Percentiles rank a stretch among this genome's conserved stretches.
Evolutionary conservation across 2,888 invertebrate genomes (phyloP).

Genomic region (Limnephilus marmoratus): DNA sequence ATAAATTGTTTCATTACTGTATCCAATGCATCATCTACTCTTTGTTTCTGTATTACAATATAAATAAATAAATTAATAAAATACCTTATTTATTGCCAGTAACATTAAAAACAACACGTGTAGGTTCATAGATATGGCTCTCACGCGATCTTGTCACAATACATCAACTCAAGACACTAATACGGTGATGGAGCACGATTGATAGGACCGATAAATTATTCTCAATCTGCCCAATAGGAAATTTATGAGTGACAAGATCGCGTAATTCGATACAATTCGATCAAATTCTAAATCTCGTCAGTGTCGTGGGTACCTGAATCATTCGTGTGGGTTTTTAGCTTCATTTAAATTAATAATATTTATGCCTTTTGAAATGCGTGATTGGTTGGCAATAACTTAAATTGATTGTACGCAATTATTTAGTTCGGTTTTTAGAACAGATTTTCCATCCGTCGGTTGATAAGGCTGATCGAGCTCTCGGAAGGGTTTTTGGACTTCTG

Average conservation of each 20-base stretch:
- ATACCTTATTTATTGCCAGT: background rate
- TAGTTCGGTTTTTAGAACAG: too few relatives aligned
- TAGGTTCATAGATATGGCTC: background rate
- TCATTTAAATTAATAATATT: background rate
- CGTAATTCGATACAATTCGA: background rate
- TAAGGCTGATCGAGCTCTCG: too few relatives aligned
- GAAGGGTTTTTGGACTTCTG: too few relatives aligned
- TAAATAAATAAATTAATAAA: too few relatives aligned
- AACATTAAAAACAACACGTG: background rate
- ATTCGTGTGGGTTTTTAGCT: background rate
- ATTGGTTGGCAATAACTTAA: background rate
- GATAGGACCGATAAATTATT: slow-evolving; percentile 25
- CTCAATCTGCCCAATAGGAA: background rate
- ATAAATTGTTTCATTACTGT: too few relatives aligned
- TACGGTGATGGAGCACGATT: slow-evolving; percentile 32
- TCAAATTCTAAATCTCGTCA: background rate
- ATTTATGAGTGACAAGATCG: background rate
- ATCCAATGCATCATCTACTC: too few relatives aligned
- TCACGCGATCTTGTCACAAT: slow-evolving; percentile 48
- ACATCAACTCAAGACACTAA: slow-evolving; percentile 32
- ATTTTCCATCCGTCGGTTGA: too few relatives aligned
- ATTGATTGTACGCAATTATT: background rate
- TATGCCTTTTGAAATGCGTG: background rate
- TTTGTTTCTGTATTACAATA: too few relatives aligned
- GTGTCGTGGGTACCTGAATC: background rate